Percentiles rank a stretch among this genome's conserved stretches.
Conservation (phyloP, 2,888 invertebrate genomes). For the Ptychoptera albimana region DNA sequence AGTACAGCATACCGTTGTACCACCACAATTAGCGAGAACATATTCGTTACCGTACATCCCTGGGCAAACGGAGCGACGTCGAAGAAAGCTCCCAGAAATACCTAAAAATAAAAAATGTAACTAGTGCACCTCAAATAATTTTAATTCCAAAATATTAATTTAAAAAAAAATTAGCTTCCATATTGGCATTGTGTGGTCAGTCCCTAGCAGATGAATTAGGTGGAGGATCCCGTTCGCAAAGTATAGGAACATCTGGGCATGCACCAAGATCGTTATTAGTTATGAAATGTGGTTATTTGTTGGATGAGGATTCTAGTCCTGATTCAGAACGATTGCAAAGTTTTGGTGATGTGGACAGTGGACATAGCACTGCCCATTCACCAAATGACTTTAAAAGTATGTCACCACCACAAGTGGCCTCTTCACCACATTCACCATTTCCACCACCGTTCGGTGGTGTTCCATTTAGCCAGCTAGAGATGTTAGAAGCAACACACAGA, state of each 20-base stretch:
- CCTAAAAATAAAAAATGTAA: slow-evolving; percentile 79
- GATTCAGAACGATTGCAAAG: slow-evolving; percentile 70
- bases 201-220: slow-evolving; percentile 55
- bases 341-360: slow-evolving; percentile 66
- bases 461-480: slow-evolving; percentile 64
- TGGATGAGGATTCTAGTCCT: slow-evolving; percentile 71
- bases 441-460: slow-evolving; percentile 53
- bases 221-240: slow-evolving; percentile 7
- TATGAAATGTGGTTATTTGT: slow-evolving; percentile 55
- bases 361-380: slow-evolving; percentile 82
- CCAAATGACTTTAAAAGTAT: slow-evolving; percentile 79
- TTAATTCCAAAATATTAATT: slow-evolving; percentile 6
- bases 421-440: slow-evolving; percentile 45
- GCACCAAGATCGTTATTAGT: slow-evolving; percentile 41
- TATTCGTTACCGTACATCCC: slow-evolving; percentile 10
- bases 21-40: slow-evolving; percentile 10
- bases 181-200: slow-evolving; percentile 37
- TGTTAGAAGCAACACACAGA: slow-evolving; percentile 87
- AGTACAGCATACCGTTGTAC: slow-evolving; percentile 27
- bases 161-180: slow-evolving; percentile 33
- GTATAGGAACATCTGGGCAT: slow-evolving; percentile 12
- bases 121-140: slow-evolving; percentile 27
- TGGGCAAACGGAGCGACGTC: slow-evolving; percentile 39
- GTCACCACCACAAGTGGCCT: slow-evolving; percentile 53
- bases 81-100: slow-evolving; percentile 77